phyloP scores from a whole-genome alignment of 2,888 invertebrate species.

The Panzeria rudis region DNA sequence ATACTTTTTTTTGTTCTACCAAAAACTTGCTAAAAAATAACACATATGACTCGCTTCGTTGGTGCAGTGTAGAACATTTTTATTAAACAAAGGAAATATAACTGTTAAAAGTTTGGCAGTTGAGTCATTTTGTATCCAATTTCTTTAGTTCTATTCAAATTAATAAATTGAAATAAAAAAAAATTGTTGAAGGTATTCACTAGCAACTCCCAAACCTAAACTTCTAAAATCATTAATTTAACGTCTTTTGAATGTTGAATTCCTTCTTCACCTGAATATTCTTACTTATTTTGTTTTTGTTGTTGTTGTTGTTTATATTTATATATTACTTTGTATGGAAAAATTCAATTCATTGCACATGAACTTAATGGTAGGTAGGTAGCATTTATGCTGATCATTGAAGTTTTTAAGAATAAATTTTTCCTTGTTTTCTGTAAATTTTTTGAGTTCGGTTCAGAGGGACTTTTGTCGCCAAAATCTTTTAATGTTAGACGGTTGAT shows the following conservation, averaged over 20 bases:
- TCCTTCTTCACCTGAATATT: constrained; percentile 3
- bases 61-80: too few species aligned
- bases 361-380: constrained; percentile 59
- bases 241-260: neutral
- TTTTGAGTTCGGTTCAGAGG: neutral
- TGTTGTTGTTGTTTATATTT: neutral
- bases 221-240: neutral
- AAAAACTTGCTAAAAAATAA: too few species aligned
- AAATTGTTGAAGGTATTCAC: neutral
- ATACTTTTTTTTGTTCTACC: too few species aligned
- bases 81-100: neutral
- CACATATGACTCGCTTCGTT: too few species aligned
- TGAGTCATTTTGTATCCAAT: neutral
- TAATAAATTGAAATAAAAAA: neutral
- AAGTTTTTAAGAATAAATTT: constrained; percentile 36
- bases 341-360: constrained; percentile 62
- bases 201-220: neutral
- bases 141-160: neutral
- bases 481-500: neutral
- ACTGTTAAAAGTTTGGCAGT: neutral
- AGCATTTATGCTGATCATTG: constrained; percentile 53
- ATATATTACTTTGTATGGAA: constrained; percentile 23
- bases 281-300: constrained; percentile 6
- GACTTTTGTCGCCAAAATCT: neutral
- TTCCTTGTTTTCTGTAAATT: neutral